These are phyloP conservation scores for Lasioglossum malachurum DNA, from an alignment of 2,888 invertebrate genomes.

Conservation along the genomic window DNA sequence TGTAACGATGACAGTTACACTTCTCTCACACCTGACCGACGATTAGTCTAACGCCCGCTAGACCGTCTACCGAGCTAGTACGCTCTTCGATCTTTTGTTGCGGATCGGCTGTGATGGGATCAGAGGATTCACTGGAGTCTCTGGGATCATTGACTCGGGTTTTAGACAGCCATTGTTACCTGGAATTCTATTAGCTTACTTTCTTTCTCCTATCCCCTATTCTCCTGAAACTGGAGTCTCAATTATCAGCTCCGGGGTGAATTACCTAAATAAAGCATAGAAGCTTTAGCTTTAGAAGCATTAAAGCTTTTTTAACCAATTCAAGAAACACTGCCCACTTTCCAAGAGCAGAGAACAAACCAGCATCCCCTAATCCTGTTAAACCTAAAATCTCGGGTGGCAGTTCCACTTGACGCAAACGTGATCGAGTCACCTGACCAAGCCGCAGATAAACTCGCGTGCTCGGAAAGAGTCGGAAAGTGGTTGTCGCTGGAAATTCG, in stretches of 20 bases:
- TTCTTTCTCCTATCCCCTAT: background rate
- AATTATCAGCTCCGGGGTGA: no score
- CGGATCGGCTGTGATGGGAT: background rate
- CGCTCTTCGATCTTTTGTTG: background rate
- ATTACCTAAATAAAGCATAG: no score
- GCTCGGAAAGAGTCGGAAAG: background rate
- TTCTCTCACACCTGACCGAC: constrained; percentile 39
- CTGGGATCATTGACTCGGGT: background rate
- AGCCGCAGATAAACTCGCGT: background rate
- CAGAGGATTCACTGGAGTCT: background rate
- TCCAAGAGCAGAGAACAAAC: no score
- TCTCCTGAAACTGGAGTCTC: background rate
- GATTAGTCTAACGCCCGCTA: constrained; percentile 23
- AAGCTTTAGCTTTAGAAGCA: no score
- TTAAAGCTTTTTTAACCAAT: no score
- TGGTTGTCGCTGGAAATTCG: constrained; percentile 54
- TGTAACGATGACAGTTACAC: constrained; percentile 48
- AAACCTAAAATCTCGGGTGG: no score
- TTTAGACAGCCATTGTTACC: background rate
- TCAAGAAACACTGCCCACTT: no score
- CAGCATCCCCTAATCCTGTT: background rate
- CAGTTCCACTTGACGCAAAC: background rate
- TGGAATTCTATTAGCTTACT: background rate
- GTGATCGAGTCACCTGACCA: background rate
- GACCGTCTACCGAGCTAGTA: background rate